phyloP scores from a whole-genome alignment of 2,888 invertebrate species.

The Xestia c-nigrum region DNA sequence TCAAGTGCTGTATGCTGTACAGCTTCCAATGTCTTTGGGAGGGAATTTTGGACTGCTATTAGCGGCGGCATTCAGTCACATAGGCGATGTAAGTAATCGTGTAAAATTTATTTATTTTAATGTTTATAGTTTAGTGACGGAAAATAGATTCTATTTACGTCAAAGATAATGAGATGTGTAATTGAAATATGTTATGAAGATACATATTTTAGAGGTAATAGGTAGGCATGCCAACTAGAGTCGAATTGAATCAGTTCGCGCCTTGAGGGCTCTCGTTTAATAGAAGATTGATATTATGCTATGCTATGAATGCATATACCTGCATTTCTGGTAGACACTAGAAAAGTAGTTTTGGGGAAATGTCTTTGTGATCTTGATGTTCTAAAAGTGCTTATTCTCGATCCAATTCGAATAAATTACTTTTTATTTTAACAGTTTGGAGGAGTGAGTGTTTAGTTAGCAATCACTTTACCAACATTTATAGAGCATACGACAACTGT shows the following conservation, averaged over 20 bases:
- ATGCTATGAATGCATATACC: neutral
- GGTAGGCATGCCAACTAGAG: neutral
- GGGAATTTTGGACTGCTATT: conserved; percentile 93
- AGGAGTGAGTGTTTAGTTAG: neutral
- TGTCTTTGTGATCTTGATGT: neutral
- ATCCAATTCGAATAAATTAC: neutral
- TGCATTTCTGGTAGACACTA: neutral
- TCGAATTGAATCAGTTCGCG: neutral
- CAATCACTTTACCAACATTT: conserved; percentile 4
- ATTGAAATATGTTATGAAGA: neutral
- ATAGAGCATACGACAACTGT: conserved; percentile 12
- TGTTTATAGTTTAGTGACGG: neutral
- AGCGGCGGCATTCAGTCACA: conserved; percentile 94
- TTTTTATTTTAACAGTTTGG: neutral
- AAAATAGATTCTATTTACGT: neutral
- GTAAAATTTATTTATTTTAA: neutral
- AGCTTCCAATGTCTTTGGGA: conserved; percentile 92
- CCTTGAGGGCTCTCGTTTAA: neutral
- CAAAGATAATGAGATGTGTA: neutral
- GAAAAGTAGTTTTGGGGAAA: neutral
- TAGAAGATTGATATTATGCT: neutral
- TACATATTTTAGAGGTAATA: too few relatives aligned
- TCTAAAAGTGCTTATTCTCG: neutral
- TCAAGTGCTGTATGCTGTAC: conserved; percentile 85
- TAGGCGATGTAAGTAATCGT: conserved; percentile 92